These are phyloP conservation scores for Synanthedon tipuliformis DNA, from an alignment of 2,888 invertebrate species.

Conservation along the genomic window DNA sequence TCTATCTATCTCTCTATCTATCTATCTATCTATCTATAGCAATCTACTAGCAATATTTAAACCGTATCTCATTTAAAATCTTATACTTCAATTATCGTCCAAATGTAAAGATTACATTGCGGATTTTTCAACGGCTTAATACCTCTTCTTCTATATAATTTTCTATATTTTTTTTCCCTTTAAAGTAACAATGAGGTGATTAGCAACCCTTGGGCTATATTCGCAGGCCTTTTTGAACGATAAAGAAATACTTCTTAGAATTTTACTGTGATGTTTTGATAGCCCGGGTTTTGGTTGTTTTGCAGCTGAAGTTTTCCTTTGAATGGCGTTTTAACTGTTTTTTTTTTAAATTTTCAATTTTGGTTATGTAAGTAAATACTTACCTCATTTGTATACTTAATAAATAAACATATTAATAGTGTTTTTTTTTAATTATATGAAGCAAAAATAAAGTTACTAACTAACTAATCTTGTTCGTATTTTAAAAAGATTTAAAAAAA, in stretches of 20 bases:
- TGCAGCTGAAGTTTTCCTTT: background rate
- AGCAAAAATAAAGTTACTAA: too few relatives aligned
- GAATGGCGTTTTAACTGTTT: background rate
- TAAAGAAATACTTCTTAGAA: slow-evolving; percentile 33
- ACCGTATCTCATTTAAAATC: background rate
- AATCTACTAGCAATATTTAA: too few relatives aligned
- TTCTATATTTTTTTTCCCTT: slow-evolving; percentile 23
- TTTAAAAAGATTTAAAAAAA: too few relatives aligned
- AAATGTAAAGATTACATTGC: slow-evolving; percentile 7
- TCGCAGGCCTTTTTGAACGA: slow-evolving; percentile 27
- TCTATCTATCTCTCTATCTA: too few relatives aligned
- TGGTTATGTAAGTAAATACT: background rate
- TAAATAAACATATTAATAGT: too few relatives aligned
- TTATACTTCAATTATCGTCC: background rate
- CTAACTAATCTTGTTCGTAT: too few relatives aligned
- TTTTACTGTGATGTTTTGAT: slow-evolving; percentile 35
- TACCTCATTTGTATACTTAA: background rate
- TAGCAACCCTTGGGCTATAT: slow-evolving; percentile 36
- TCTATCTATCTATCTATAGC: too few relatives aligned
- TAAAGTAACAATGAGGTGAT: slow-evolving; percentile 41
- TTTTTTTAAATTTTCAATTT: background rate
- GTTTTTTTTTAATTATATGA: too few relatives aligned
- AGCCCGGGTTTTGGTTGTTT: slow-evolving; percentile 20
- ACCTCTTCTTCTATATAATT: slow-evolving; percentile 13
- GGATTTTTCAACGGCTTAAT: slow-evolving; percentile 8